Conservation (phyloP, 2,113 vertebrate species). For the Numida meleagris region DNA sequence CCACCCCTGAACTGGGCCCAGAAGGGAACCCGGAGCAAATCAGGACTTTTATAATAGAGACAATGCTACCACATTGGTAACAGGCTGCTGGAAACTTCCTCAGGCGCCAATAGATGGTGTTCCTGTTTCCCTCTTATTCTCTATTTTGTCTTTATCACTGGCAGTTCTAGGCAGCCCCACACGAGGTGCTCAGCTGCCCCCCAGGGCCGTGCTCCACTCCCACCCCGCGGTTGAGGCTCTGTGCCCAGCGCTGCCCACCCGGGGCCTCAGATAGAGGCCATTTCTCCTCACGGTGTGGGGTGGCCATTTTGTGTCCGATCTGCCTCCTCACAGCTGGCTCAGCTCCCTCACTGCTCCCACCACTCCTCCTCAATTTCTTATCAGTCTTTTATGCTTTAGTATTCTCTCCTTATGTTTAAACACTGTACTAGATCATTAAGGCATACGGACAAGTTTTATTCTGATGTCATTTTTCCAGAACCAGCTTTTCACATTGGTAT, state of each 20-base stretch:
- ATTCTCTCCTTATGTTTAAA: background rate
- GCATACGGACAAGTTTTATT: background rate
- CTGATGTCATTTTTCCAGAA: background rate
- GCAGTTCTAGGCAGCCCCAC: background rate
- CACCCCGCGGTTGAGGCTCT: background rate
- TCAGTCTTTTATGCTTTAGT: background rate
- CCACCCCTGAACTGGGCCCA: background rate
- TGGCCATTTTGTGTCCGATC: background rate
- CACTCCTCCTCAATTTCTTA: background rate
- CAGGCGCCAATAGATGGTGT: background rate
- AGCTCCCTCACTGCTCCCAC: background rate
- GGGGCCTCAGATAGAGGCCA: background rate
- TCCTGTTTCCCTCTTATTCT: background rate
- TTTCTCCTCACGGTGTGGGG: background rate
- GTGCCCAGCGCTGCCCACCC: background rate
- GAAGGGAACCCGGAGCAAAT: background rate
- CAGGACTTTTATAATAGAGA: too few relatives aligned
- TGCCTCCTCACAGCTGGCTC: background rate
- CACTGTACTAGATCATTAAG: background rate
- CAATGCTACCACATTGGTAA: background rate
- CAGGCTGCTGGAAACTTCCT: background rate
- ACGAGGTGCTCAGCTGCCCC: background rate
- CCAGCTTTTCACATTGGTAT: background rate
- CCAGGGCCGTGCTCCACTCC: background rate
- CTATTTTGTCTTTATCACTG: background rate